Evolutionary conservation across 2,888 invertebrate species (phyloP).

Genomic region (Ptycholaimellus sp.): DNA sequence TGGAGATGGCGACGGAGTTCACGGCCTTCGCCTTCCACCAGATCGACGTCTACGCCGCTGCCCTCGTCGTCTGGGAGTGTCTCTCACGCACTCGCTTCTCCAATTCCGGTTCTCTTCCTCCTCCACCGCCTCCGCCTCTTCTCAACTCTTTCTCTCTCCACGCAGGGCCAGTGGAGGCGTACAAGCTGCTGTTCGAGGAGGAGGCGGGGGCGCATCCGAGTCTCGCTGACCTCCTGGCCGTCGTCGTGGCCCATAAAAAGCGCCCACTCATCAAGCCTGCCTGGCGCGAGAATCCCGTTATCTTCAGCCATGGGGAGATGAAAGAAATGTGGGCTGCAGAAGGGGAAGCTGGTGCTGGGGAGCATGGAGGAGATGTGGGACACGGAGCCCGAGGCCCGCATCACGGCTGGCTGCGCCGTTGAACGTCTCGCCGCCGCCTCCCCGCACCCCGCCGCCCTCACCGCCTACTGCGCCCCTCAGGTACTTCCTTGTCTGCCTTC

Average conservation of each 20-base stretch:
- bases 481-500: too few species aligned
- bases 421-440: too few species aligned
- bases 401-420: constrained; percentile 18
- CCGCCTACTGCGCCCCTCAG: too few species aligned
- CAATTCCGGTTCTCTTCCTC: not conserved
- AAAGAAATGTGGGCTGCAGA: constrained; percentile 6
- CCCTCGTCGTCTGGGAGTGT: constrained; percentile 33
- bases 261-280: constrained; percentile 10
- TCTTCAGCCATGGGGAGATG: not conserved
- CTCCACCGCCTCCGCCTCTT: too few species aligned
- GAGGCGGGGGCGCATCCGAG: constrained; percentile 71
- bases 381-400: constrained; percentile 15
- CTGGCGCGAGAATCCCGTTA: constrained; percentile 3
- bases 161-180: constrained; percentile 31
- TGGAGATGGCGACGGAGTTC: constrained; percentile 40
- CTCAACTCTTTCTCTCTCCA: not conserved
- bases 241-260: constrained; percentile 35
- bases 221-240: constrained; percentile 79
- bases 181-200: constrained; percentile 68
- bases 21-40: constrained; percentile 34
- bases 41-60: constrained; percentile 34
- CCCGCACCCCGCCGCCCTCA: too few species aligned
- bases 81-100: constrained; percentile 9
- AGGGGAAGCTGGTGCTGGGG: constrained; percentile 5
- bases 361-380: constrained; percentile 23